Evolutionary conservation across 2,797 vertebrate species (phyloP).

Genomic region (Dromococcyx pavoninus): DNA sequence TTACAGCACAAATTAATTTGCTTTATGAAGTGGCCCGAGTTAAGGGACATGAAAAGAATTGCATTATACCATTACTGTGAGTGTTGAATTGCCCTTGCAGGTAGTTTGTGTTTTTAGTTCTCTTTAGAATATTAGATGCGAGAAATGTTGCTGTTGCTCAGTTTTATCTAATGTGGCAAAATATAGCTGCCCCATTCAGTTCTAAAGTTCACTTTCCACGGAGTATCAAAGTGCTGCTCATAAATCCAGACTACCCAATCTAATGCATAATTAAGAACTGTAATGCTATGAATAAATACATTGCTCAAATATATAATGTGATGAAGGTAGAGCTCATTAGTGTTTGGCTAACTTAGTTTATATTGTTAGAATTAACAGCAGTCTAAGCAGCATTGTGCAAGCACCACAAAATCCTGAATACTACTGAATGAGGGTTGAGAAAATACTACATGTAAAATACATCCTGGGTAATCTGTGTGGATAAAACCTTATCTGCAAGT

Average conservation of each 20-base stretch:
- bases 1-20: slow-evolving; percentile 45
- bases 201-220: background rate
- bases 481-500: background rate
- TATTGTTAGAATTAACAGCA: background rate
- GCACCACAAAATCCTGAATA: background rate
- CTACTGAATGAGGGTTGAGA: background rate
- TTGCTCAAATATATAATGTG: background rate
- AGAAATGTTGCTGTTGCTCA: slow-evolving; percentile 10
- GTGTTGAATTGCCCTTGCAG: background rate
- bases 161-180: slow-evolving; percentile 22
- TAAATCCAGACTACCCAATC: background rate
- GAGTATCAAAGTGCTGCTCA: background rate
- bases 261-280: background rate
- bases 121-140: slow-evolving; percentile 26
- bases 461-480: background rate
- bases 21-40: slow-evolving; percentile 32
- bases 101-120: slow-evolving; percentile 35
- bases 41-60: slow-evolving; percentile 24
- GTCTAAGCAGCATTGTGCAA: background rate
- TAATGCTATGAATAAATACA: background rate
- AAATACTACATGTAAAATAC: background rate
- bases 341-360: background rate
- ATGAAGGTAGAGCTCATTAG: background rate
- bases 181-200: background rate
- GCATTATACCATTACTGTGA: background rate